A percentile compares a stretch with the other conserved stretches of the same genome.
Conservation (phyloP, 1,140 invertebrate genomes). For the Trachymyrmex septentrionalis region DNA sequence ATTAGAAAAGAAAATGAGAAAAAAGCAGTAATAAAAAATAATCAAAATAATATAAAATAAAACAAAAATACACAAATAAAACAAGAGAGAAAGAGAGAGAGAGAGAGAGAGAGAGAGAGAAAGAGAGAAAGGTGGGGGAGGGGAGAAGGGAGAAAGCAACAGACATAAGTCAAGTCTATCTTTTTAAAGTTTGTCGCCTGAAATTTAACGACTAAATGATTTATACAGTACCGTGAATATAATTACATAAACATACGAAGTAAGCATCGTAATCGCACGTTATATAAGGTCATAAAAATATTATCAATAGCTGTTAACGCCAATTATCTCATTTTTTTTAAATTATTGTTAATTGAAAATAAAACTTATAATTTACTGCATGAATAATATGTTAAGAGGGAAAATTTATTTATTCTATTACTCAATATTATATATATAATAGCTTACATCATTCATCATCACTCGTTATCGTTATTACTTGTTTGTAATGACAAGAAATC, state of each 20-base stretch:
- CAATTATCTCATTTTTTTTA: slow-evolving; percentile 17
- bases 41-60: no score
- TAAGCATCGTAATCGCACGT: slow-evolving; percentile 3
- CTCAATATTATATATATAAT: neutral
- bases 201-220: slow-evolving; percentile 32
- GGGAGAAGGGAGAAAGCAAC: neutral
- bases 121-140: no score
- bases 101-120: no score
- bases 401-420: slow-evolving; percentile 4
- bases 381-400: neutral
- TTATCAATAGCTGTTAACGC: slow-evolving; percentile 34
- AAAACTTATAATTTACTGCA: neutral
- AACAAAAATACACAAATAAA: no score
- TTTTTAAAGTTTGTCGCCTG: neutral
- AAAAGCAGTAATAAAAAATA: no score
- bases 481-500: slow-evolving; percentile 34
- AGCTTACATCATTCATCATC: slow-evolving; percentile 7
- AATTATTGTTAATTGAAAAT: neutral
- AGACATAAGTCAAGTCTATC: neutral
- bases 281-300: slow-evolving; percentile 44
- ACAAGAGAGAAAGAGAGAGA: neutral
- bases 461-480: slow-evolving; percentile 4
- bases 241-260: slow-evolving; percentile 36
- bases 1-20: no score
- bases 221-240: slow-evolving; percentile 13